Evolutionary conservation across 2,113 vertebrate species (phyloP), one percentile per base, ranked within the genome.

Genomic region (Myrmecobius fasciatus): DNA sequence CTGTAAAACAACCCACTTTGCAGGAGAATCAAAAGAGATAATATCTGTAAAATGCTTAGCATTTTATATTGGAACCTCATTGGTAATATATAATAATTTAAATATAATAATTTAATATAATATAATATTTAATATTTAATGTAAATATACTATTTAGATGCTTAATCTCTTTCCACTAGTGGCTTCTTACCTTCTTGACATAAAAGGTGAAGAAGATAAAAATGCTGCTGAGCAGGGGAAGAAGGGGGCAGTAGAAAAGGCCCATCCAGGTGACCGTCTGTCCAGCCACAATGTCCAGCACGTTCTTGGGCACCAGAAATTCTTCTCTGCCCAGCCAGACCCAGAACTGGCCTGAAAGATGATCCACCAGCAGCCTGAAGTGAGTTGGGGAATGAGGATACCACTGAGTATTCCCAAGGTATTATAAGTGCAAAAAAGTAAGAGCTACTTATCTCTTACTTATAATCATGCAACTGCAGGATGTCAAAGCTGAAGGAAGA

Each of bases 191-290:
- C 99, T 99, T 99, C 97, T 99, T 99, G 94, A 99, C 96, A 96
- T 99, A 99, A 97, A 99, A 99, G 0, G 98, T 98, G 94, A 98
- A 67, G 96, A 98, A 96, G 48, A 99, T 98, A 46, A 98, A 99
- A 96, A 98, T 0, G 2, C 96, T 96, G 95, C 98, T 98, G 95
- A 99, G 98, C 52, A 99, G 92, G 0, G 99, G 99, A 97, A 99
- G 98, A 91, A 99, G 98, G 0, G 99, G 99, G 97, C 99, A 99
- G 98, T 99, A 99, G 96, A 98, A 99, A 92, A 99, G 98, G 25
- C 99, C 99, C 92, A 99, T 98, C 99, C 99, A 99, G 92, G 97
- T 98, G 93, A 99, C 96, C 0, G 99, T 99, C 98, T 99, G 99
- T 67, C 95, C 97, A 7, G 99, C 98, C 88, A 99, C 99, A 7